Evolutionary conservation across 2,797 vertebrate species (phyloP), one percentile per base, ranked within the genome.

Genomic region (Gobionotothen gibberifrons): DNA sequence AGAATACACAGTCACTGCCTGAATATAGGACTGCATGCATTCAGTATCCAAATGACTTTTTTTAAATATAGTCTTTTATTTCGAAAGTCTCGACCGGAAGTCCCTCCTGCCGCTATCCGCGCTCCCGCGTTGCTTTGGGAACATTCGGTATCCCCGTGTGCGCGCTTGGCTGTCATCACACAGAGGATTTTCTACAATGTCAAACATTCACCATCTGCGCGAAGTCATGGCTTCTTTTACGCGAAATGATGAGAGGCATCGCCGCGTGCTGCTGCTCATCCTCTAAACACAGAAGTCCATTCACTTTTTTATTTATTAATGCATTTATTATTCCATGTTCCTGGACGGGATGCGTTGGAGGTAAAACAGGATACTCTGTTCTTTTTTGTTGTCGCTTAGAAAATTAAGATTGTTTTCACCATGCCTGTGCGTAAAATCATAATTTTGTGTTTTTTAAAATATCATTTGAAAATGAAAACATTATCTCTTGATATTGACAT

Each of bases 161-260:
- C 57, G 90, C 90, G 88, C 92, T 84, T 49, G 87, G 81, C 83
- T 69, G 89, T 89, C 85, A 82, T 88, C 89, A 86, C 83, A 11
- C 85, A 6, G 78, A 76, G 87, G 91, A 90, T 89, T 85, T 36
- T 75, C 79, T 13, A 93, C 92, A 88, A 93, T 93, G 93, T 92
- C 93, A 91, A 84, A 84, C 75, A 74, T 59, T 46, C 60, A 51
- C 47, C 56, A 17, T 68, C 85, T 67, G 84, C 77, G 79, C 87
- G 77, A 85, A 89, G 85, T 85, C 87, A 77, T 22, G 90, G 83
- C 84, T 84, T 82, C 76, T 75, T 82, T 76, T 75, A 65, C 76
- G 74, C 81, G 77, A 81, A 46, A 73, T 80, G n/a, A 83, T 75
- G 85, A 83, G 46, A 83, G 71, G 67, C 88, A 10, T 3, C 78